Evolutionary conservation across 2,797 vertebrate species (phyloP).

Genomic region (Myiotriccus ornatus): DNA sequence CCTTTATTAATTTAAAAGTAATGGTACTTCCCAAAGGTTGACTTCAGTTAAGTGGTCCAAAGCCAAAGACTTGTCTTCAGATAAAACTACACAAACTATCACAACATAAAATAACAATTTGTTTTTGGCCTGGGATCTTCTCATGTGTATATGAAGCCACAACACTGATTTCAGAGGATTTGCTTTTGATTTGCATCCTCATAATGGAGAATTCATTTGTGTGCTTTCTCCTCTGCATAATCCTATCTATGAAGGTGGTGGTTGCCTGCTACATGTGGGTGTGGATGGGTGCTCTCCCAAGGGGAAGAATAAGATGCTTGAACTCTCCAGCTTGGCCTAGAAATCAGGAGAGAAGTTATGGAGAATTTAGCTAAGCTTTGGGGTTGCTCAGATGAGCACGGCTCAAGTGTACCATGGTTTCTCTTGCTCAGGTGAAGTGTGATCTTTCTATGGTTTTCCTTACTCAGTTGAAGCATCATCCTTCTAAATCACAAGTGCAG

Average conservation of each 20-base stretch:
- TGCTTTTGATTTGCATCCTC: neutral
- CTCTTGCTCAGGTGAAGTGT: neutral
- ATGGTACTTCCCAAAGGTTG: neutral
- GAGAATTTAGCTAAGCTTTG: neutral
- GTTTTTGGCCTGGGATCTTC: neutral
- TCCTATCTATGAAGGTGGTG: neutral
- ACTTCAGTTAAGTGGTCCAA: neutral
- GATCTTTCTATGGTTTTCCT: neutral
- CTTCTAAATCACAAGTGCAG: neutral
- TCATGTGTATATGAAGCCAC: neutral
- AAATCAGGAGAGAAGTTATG: neutral
- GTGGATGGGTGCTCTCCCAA: neutral
- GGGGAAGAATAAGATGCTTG: neutral
- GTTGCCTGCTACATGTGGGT: neutral
- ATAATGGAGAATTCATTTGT: neutral
- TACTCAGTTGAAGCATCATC: neutral
- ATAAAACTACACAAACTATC: neutral
- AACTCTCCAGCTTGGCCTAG: neutral
- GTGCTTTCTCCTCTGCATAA: neutral
- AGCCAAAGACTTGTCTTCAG: neutral
- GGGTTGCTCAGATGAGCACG: neutral
- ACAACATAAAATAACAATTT: neutral
- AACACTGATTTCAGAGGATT: neutral
- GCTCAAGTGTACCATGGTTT: neutral
- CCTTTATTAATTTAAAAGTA: neutral